Evolutionary conservation across 1,140 invertebrate genomes (phyloP), one percentile per base, ranked within the genome.

Genomic region (honey bee (Apis mellifera)): DNA sequence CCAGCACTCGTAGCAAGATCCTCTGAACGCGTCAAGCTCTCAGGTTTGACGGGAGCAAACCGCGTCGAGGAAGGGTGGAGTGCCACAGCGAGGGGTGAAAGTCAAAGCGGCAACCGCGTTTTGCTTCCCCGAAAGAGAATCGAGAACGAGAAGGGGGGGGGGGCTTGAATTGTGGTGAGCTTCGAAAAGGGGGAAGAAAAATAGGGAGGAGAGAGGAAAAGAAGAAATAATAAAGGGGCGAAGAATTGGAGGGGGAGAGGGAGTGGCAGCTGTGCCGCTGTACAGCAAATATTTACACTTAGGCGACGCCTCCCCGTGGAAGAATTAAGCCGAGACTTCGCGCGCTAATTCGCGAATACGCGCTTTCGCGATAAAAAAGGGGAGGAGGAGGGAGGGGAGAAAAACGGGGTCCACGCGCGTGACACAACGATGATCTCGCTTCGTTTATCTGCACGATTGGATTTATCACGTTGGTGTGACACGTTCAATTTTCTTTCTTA

Each of bases 241-340:
- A 26, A n/a, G 64, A 13, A 48, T n/a, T 62, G 55, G 72, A 52
- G 50, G 62, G 11, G 26, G 59, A n/a, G 69, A 55, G 15, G 60
- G 55, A 73, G 83, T 55, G 57, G 26, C 23, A 52, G 62, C 62
- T 69, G 55, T 12, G 78, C 71, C 78, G 66, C 65, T 84, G 55
- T 19, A 42, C 5, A 1, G 82, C 78, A 88, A 88, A 88, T 82
- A 88, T 88, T 88, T 88, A 83, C 78, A 52, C 74, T 71, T 19
- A 59, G 82, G 59, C 85, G 73, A 87, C 70, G 76, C n/a, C 57
- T 42, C 32, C 32, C 32, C 62, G 69, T 23, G 72, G 64, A 82
- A 75, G 81, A 84, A 88, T 88, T 84, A 62, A 78, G 26, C 50
- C 52, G 48, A 48, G 55, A 19, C 69, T 68, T 42, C 65, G 71